phyloP scores from a whole-genome alignment of 2,113 vertebrate genomes.

The Gyps fulvus region DNA sequence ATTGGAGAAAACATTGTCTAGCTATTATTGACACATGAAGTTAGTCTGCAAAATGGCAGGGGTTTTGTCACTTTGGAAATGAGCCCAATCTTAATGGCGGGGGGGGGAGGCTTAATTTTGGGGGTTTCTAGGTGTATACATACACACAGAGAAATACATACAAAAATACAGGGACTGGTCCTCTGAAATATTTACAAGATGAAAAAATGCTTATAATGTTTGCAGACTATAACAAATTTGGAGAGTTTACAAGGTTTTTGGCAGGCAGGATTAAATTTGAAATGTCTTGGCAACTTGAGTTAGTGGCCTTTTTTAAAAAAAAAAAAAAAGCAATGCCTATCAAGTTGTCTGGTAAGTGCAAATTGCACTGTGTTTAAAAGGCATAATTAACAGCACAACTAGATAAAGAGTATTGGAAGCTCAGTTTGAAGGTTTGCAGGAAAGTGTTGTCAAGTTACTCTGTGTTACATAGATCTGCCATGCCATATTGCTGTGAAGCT shows the following conservation, averaged over 20 bases:
- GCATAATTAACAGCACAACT: not conserved
- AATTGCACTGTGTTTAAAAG: not conserved
- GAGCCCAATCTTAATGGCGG: not conserved
- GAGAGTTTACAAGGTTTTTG: not conserved
- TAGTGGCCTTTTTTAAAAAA: not conserved
- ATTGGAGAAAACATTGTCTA: not conserved
- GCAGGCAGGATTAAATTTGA: not conserved
- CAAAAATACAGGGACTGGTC: not conserved
- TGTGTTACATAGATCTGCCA: not conserved
- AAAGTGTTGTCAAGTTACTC: not conserved
- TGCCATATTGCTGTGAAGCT: not conserved
- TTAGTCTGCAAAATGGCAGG: not conserved
- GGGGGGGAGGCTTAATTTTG: not conserved
- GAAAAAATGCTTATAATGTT: not conserved
- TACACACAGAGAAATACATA: not conserved
- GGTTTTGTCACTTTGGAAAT: not conserved
- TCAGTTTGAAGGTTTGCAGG: not conserved
- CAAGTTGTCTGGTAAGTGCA: not conserved
- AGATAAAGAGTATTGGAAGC: not conserved
- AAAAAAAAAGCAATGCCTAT: not conserved
- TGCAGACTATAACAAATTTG: not conserved
- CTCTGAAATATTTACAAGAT: not conserved
- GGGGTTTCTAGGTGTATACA: rapidly evolving
- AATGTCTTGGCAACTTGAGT: not conserved
- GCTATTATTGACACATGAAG: not conserved